Conservation (phyloP, 1,140 invertebrate genomes). For the Lutraria rhynchaena region DNA sequence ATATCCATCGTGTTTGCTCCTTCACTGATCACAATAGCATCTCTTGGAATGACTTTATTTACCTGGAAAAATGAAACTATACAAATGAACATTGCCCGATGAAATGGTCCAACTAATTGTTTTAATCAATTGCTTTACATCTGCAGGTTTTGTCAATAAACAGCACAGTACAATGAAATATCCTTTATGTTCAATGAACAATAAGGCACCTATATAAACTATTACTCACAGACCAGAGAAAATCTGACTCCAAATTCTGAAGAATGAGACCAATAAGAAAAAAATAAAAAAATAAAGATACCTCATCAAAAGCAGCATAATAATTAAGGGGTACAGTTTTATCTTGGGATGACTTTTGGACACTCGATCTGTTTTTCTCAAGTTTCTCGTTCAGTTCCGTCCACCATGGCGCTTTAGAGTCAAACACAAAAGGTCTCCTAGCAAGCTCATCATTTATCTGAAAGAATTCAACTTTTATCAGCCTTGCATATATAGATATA, state of each 20-base stretch:
- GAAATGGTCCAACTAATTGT: too few species aligned
- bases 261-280: neutral
- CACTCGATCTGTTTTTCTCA: conserved; percentile 84
- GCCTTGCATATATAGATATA: too few species aligned
- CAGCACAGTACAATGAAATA: too few species aligned
- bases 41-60: conserved; percentile 82
- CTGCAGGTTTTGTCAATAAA: too few species aligned
- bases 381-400: conserved; percentile 84
- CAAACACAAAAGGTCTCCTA: conserved; percentile 75
- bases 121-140: too few species aligned
- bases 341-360: conserved; percentile 86
- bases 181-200: too few species aligned
- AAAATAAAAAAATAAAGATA: too few species aligned
- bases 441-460: conserved; percentile 72
- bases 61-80: conserved; percentile 17
- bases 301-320: conserved; percentile 93
- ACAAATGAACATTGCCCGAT: too few species aligned
- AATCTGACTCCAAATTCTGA: too few species aligned
- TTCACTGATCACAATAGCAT: conserved; percentile 97
- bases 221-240: too few species aligned
- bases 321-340: conserved; percentile 93
- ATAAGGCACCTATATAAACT: conserved; percentile 4
- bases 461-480: too few species aligned
- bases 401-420: conserved; percentile 85
- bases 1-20: conserved; percentile 99